A percentile compares a stretch with the other conserved stretches of the same genome.
Evolutionary conservation across 1,140 invertebrate species (phyloP).

Genomic region (Drosophila lacteicornis): DNA sequence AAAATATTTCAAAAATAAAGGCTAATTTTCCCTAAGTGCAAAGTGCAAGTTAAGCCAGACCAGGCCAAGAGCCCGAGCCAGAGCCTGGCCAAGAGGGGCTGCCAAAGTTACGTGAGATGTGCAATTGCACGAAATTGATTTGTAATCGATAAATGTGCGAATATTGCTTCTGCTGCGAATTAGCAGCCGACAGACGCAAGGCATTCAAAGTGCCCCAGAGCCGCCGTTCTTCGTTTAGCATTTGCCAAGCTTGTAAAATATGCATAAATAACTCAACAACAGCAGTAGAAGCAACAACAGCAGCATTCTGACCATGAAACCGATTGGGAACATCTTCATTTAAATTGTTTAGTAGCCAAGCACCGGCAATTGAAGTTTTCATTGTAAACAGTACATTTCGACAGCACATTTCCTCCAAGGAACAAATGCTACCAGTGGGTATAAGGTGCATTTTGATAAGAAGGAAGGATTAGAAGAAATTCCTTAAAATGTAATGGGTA

Average conservation of each 20-base stretch:
- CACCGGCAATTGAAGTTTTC: slow-evolving; percentile 1
- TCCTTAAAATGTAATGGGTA: too few relatives aligned
- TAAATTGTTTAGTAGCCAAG: slow-evolving; percentile 17
- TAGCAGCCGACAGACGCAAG: slow-evolving; percentile 37
- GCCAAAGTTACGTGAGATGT: slow-evolving; percentile 67
- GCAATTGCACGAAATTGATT: slow-evolving; percentile 79
- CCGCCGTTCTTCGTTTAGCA: slow-evolving; percentile 34
- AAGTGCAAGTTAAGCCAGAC: slow-evolving; percentile 15
- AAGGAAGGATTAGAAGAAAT: too few relatives aligned
- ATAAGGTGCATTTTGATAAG: too few relatives aligned
- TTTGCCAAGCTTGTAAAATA: slow-evolving; percentile 43
- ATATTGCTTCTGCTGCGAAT: slow-evolving; percentile 68
- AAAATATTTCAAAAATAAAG: background rate
- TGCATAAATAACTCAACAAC: slow-evolving; percentile 42
- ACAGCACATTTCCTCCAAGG: too few relatives aligned
- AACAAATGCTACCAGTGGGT: too few relatives aligned
- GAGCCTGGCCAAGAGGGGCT: slow-evolving; percentile 22
- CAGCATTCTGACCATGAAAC: slow-evolving; percentile 34
- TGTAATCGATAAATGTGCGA: slow-evolving; percentile 82
- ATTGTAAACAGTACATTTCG: background rate
- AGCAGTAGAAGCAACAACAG: background rate
- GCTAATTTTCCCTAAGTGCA: background rate
- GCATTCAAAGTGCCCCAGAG: slow-evolving; percentile 26
- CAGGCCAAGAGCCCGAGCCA: slow-evolving; percentile 33
- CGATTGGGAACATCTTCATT: slow-evolving; percentile 47